Evolutionary conservation across 1,140 invertebrate species (phyloP), one percentile per base, ranked within the genome.

Genomic region (Magallana ariakensis): DNA sequence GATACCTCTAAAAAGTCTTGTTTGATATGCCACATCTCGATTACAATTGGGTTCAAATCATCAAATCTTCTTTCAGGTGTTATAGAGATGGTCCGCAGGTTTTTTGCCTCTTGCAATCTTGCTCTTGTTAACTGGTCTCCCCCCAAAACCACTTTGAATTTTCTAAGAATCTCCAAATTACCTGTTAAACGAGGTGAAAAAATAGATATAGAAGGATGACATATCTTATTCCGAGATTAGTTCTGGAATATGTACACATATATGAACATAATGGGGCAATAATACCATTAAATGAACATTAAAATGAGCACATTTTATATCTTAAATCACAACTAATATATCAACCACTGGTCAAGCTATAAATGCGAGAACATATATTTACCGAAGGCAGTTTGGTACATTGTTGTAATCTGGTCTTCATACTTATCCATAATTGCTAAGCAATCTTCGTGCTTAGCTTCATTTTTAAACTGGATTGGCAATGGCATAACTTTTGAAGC

Each of bases 1-100:
- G 22, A 81, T 62, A 80, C 85, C 85, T 86, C 66, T 80, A 86
- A 80, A 46, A 81, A 80, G 62, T 86, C 85, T 58, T 86, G 85
- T 58, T 86, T 86, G 19, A 46, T 56, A 56, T 86, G 75, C 75
- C 85, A 86, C 75, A 86, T 55, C 60, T 84, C 60, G 19, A 56
- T 33, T 10, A 86, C 85, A 81, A 86, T 57, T 26, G 46, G 85
- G 15, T 80, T 54, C 7, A 86, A 75, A n/a, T n/a, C n/a, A n/a
- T n/a, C n/a, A n/a, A n/a, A 75, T 86, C 53, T 80, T 56, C 56
- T 80, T 9, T 75, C 85, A n/a, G 85, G 70, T 46, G 26, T 58
- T 26, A 33, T 13, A 1, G 85, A 75, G 10, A 80, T 54, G 26
- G 9, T 46, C 26, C 75, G 53, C 66, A 86, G 56, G n/a, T 86